Percentiles rank a stretch among this genome's conserved stretches.
Evolutionary conservation across 92 coral and sea anemone genomes (phyloP).

Genomic region (Palythoa grandiflora): DNA sequence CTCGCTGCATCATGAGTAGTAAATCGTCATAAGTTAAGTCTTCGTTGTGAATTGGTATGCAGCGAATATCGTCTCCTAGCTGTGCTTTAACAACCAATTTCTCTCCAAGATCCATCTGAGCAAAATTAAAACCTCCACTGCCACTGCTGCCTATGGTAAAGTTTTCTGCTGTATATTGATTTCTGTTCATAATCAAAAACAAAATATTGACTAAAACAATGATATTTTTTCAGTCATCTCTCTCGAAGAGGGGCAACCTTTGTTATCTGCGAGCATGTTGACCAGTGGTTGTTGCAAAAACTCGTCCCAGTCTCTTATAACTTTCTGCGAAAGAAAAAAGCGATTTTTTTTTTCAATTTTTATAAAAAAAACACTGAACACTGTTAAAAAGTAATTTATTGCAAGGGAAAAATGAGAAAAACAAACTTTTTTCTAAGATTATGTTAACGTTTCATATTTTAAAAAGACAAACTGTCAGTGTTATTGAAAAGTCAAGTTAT

Average conservation of each 20-base stretch:
- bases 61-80: constrained; percentile 92
- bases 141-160: constrained; percentile 74
- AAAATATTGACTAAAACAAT: background rate
- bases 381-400: no score
- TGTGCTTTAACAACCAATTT: constrained; percentile 96
- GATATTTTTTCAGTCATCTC: constrained; percentile 11
- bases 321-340: background rate
- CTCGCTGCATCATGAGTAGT: constrained; percentile 98
- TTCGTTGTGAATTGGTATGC: constrained; percentile 99
- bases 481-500: no score
- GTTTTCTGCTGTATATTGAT: constrained; percentile 77
- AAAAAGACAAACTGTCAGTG: no score
- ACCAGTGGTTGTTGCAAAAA: constrained; percentile 11
- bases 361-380: no score
- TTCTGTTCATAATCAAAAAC: constrained; percentile 27
- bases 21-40: constrained; percentile 97
- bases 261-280: constrained; percentile 13
- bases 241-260: background rate
- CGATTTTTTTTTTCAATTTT: background rate
- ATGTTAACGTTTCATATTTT: no score
- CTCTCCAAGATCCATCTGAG: constrained; percentile 91
- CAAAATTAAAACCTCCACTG: constrained; percentile 75
- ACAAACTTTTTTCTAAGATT: no score
- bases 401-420: no score
- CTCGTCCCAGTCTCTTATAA: constrained; percentile 21